These are phyloP conservation scores for Meloe dianella DNA, from an alignment of 2,888 invertebrate species.

Conservation along the genomic window DNA sequence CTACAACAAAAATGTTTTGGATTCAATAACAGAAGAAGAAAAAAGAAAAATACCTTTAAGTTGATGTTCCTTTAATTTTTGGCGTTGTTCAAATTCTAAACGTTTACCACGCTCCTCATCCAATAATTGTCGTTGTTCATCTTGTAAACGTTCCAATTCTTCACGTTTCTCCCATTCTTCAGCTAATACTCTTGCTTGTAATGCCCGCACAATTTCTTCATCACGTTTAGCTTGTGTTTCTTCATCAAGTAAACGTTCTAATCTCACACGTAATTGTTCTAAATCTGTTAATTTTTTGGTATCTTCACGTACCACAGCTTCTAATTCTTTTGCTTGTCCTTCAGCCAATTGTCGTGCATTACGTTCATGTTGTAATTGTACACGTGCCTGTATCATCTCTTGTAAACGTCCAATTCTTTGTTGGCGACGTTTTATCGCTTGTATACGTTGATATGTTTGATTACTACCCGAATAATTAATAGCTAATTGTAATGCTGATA, in stretches of 20 bases:
- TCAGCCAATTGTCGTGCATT: constrained; percentile 67
- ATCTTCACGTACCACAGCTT: constrained; percentile 73
- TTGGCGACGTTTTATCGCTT: constrained; percentile 61
- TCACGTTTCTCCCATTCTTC: constrained; percentile 87
- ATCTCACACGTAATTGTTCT: constrained; percentile 71
- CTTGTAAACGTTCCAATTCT: constrained; percentile 79
- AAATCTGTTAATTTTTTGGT: constrained; percentile 75
- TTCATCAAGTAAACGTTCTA: constrained; percentile 77
- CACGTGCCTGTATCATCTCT: constrained; percentile 66
- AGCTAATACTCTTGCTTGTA: constrained; percentile 75
- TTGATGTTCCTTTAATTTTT: constrained; percentile 73
- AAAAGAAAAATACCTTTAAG: constrained; percentile 65
- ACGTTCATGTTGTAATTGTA: constrained; percentile 70
- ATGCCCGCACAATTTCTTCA: constrained; percentile 78
- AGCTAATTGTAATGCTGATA: constrained; percentile 75
- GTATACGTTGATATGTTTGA: constrained; percentile 73
- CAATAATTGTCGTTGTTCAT: constrained; percentile 74
- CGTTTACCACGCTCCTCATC: constrained; percentile 78
- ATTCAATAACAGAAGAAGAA: constrained; percentile 1
- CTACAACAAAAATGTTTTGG: constrained; percentile 57
- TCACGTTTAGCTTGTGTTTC: constrained; percentile 85
- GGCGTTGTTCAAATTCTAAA: constrained; percentile 74
- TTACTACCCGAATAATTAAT: constrained; percentile 71
- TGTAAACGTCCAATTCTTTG: constrained; percentile 65
- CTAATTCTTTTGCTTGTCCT: constrained; percentile 69